These are phyloP conservation scores for Brachionus calyciflorus DNA, from an alignment of 1,140 invertebrate species.

Conservation along the genomic window DNA sequence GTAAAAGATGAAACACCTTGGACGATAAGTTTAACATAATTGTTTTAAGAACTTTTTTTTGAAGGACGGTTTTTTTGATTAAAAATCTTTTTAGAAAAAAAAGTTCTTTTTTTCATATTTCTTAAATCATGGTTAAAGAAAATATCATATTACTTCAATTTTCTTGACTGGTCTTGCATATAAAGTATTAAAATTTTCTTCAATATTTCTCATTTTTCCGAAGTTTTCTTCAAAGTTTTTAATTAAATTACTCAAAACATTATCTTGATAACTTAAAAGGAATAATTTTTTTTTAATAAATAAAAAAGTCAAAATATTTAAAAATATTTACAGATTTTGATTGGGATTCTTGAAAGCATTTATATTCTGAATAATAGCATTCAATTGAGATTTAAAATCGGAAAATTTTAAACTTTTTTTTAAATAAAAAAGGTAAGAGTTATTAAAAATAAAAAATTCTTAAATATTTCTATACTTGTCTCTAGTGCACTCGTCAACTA, in stretches of 20 bases:
- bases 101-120: background rate
- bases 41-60: too few relatives aligned
- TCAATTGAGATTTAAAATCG: background rate
- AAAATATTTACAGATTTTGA: slow-evolving; percentile 38
- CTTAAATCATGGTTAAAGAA: background rate
- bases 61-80: too few relatives aligned
- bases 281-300: background rate
- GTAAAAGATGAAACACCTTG: too few relatives aligned
- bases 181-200: background rate
- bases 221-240: slow-evolving; percentile 21
- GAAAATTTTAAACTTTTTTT: background rate
- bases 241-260: background rate
- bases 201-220: background rate
- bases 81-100: too few relatives aligned
- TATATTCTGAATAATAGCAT: background rate
- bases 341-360: background rate
- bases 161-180: background rate
- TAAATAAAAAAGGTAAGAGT: background rate
- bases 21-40: too few relatives aligned
- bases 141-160: slow-evolving; percentile 3
- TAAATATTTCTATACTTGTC: slow-evolving; percentile 21
- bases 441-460: background rate
- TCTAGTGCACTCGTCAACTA: background rate
- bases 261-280: background rate
- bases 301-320: background rate